phyloP scores from a whole-genome alignment of 1,140 invertebrate species.

The Copidosoma floridanum region DNA sequence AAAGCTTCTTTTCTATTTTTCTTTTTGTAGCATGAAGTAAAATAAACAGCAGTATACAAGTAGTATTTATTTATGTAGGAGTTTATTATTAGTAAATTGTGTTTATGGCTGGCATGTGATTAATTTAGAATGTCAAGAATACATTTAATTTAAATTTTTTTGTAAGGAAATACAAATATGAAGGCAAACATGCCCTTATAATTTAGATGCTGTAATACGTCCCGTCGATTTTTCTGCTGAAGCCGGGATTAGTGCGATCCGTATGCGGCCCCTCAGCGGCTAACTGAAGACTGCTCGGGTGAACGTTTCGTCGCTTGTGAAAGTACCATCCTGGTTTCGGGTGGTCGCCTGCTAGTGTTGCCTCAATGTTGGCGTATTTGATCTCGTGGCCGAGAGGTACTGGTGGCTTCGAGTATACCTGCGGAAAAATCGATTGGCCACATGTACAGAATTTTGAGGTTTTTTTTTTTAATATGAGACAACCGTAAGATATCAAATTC shows the following conservation, averaged over 20 bases:
- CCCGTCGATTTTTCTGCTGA: conserved; percentile 54
- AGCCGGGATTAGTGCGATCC: conserved; percentile 54
- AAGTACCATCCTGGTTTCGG: conserved; percentile 10
- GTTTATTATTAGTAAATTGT: no score
- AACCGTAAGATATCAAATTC: no score
- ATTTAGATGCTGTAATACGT: conserved; percentile 52
- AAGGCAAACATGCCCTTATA: no score
- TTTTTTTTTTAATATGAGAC: neutral
- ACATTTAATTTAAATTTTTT: no score
- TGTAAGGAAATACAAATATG: no score
- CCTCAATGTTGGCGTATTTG: conserved; percentile 19
- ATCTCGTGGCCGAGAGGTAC: conserved; percentile 32
- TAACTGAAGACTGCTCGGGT: conserved; percentile 52
- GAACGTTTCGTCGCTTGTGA: conserved; percentile 39
- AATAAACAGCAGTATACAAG: no score
- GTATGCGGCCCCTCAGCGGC: conserved; percentile 52
- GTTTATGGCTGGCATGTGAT: no score
- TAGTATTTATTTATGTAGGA: no score
- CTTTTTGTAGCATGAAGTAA: no score
- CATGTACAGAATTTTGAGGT: neutral
- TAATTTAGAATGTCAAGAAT: no score
- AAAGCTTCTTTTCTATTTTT: no score
- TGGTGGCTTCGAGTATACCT: conserved; percentile 30
- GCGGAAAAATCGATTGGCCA: neutral
- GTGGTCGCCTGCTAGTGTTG: no score